Evolutionary conservation across 2,888 invertebrate species (phyloP).

Genomic region (Macrostomum cliftonense): DNA sequence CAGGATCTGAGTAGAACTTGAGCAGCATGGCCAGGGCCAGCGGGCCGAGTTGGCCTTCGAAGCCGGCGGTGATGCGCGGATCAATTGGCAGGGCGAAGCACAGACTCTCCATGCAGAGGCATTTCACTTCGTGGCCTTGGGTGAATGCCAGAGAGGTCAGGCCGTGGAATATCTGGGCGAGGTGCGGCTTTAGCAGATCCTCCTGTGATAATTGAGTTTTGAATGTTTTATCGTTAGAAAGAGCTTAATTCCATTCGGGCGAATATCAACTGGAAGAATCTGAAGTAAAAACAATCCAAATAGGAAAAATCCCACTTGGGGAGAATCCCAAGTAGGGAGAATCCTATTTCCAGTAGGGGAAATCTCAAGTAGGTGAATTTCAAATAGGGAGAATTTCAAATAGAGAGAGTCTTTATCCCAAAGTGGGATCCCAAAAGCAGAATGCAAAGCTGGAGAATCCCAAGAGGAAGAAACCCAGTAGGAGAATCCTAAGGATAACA

Average conservation of each 20-base stretch:
- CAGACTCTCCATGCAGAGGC: slow-evolving; percentile 43
- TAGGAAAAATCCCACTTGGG: too few relatives aligned
- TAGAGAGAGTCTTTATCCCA: too few relatives aligned
- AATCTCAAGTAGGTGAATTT: too few relatives aligned
- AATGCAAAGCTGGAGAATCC: too few relatives aligned
- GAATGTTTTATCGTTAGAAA: too few relatives aligned
- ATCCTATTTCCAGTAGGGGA: too few relatives aligned
- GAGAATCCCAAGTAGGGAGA: too few relatives aligned
- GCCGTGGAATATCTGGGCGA: slow-evolving; percentile 43
- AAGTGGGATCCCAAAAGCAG: too few relatives aligned
- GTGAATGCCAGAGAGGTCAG: slow-evolving; percentile 43
- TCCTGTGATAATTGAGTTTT: slow-evolving; percentile 32
- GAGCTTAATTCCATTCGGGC: too few relatives aligned
- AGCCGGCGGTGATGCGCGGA: slow-evolving; percentile 41
- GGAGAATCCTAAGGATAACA: too few relatives aligned
- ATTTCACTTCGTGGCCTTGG: slow-evolving; percentile 42
- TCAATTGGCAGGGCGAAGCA: slow-evolving; percentile 42
- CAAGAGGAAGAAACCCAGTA: too few relatives aligned
- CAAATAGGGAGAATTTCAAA: too few relatives aligned
- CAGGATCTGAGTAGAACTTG: slow-evolving; percentile 47
- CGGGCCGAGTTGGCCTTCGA: slow-evolving; percentile 48
- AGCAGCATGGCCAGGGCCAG: slow-evolving; percentile 50
- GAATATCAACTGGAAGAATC: slow-evolving; percentile 40
- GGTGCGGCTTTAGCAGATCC: slow-evolving; percentile 34
- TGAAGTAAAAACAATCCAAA: slow-evolving; percentile 18